Evolutionary conservation across 2,797 vertebrate species (phyloP).

Genomic region (Rhinophrynus dorsalis): DNA sequence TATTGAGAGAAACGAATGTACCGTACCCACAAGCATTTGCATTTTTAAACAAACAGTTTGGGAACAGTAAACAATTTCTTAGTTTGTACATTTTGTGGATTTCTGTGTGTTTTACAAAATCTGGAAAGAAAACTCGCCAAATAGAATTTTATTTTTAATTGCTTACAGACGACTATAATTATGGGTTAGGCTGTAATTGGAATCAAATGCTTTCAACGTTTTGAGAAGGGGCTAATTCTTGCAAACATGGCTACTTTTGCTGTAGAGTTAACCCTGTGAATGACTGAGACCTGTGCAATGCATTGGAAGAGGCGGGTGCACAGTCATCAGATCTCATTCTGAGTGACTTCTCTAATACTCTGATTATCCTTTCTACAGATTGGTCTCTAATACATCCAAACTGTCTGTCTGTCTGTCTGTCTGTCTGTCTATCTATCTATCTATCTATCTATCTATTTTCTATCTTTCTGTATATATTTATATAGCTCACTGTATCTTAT

Average conservation of each 20-base stretch:
- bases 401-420: no score
- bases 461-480: no score
- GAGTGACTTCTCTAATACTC: not conserved
- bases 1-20: not conserved
- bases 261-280: no score
- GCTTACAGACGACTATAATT: slow-evolving; percentile 49
- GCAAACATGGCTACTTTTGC: not conserved
- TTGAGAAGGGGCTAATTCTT: slow-evolving; percentile 13
- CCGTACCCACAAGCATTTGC: slow-evolving; percentile 29
- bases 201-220: slow-evolving; percentile 60
- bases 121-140: slow-evolving; percentile 31
- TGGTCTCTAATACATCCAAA: no score
- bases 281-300: no score
- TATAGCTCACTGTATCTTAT: no score
- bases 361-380: no score
- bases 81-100: slow-evolving; percentile 47
- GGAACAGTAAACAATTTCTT: slow-evolving; percentile 43
- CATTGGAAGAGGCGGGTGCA: slow-evolving; percentile 12
- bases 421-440: no score
- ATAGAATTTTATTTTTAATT: slow-evolving; percentile 39
- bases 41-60: slow-evolving; percentile 35
- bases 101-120: slow-evolving; percentile 45
- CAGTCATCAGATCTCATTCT: not conserved
- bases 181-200: slow-evolving; percentile 56
- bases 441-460: no score